Base-by-base conservation (phyloP, 1,140 invertebrate species). In the Agrypnia vestita region DNA sequence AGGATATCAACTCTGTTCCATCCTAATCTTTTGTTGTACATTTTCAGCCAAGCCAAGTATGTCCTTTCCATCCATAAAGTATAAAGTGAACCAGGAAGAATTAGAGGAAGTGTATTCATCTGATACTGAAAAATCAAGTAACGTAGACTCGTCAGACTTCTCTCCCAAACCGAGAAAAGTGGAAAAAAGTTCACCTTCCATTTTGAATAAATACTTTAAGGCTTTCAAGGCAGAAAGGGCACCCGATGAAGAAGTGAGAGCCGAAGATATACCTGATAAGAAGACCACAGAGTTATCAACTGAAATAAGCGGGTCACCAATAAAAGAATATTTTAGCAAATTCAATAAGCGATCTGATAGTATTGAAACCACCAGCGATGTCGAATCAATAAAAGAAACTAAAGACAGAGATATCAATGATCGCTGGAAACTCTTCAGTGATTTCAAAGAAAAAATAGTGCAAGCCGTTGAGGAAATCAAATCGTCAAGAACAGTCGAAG, bases 31-130 rank as follows among this genome's bases (percentile, higher is more conserved):
- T 35, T 35, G 25, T 1, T 35, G 25, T 35, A 35, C 12, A 35
- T 12, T 73, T 73, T 73, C 49, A 73, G 69, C 69, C 69, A 73
- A 73, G 53, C n/a, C 93, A 35, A 91, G 91, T 51, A 91, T 92
- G 62, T 93, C 92, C 19, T 90, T 91, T 78, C 91, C 91, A 62
- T 84, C 86, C 9, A 93, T 94, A 82, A 91, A 92, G 85, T 94
- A 94, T 84, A 93, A 93, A 89, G 92, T 93, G 43, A 93, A 91
- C 83, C 92, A 93, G 83, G 93, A 94, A 83, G 92, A 94, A 86
- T 85, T 94, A 74, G 93, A 94, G 83, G 92, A 94, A 85, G 82
- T 94, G 8, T 93, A 91, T 84, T 88, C 90, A 44, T 90, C 89
- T 69, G 92, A 93, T 84, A 92, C 93, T 17, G 92, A 93, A 82